phyloP scores from a whole-genome alignment of 2,113 vertebrate species.

The Cinclus mexicanus region DNA sequence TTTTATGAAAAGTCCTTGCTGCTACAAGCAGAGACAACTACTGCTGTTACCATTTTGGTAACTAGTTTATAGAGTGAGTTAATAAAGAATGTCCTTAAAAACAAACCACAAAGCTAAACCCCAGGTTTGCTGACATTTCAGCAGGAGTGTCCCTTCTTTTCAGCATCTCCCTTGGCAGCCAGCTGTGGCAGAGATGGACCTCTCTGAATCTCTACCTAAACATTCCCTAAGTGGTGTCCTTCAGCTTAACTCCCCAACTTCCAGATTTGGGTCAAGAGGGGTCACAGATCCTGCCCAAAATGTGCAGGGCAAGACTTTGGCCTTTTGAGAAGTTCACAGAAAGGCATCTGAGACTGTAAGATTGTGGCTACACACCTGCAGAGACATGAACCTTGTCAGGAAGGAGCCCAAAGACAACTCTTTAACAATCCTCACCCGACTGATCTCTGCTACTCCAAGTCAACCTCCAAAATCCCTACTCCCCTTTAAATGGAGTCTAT shows the following conservation, averaged over 20 bases:
- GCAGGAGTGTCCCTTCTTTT: background rate
- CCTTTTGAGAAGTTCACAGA: background rate
- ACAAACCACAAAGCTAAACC: background rate
- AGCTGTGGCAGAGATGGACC: background rate
- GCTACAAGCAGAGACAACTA: background rate
- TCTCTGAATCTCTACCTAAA: background rate
- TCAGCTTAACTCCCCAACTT: background rate
- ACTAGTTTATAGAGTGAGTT: background rate
- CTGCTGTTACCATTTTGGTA: background rate
- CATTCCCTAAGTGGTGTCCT: background rate
- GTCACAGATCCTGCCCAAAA: background rate
- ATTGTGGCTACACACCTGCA: fast-evolving
- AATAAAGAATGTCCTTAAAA: background rate
- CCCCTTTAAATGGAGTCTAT: background rate
- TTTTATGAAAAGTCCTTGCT: conserved; percentile 11
- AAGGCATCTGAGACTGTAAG: background rate
- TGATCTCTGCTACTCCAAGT: background rate
- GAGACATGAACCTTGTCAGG: fast-evolving
- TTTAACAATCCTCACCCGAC: background rate
- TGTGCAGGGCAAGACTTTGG: background rate
- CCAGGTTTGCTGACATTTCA: background rate
- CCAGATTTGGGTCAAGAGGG: too few species aligned
- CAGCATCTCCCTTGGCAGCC: background rate
- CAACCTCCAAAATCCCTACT: background rate
- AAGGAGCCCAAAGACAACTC: background rate